Evolutionary conservation across 2,113 vertebrate species (phyloP).

Genomic region (Platysternon megacephalum): DNA sequence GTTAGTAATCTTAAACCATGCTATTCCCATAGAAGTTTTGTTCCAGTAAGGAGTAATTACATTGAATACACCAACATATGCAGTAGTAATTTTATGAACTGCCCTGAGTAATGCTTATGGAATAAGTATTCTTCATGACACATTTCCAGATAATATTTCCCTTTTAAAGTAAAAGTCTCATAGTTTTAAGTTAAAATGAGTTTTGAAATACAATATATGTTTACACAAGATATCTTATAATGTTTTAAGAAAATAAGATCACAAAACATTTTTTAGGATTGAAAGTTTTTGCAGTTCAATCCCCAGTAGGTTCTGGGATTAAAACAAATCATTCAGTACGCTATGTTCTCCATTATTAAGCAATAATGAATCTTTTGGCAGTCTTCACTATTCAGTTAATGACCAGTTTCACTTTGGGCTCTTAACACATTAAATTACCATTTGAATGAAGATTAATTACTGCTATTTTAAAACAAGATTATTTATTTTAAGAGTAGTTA

Average conservation of each 20-base stretch:
- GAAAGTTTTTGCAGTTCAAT: conserved; percentile 42
- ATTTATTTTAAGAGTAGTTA: conserved; percentile 64
- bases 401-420: conserved; percentile 59
- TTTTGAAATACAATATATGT: not conserved
- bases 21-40: not conserved
- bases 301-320: conserved; percentile 43
- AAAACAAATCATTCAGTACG: conserved; percentile 33
- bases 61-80: not conserved
- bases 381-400: conserved; percentile 65
- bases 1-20: not conserved
- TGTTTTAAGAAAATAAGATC: not conserved
- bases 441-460: conserved; percentile 72
- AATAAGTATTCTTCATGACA: not conserved
- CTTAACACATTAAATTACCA: conserved; percentile 65
- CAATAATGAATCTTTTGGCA: conserved; percentile 66
- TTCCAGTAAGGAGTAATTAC: not conserved
- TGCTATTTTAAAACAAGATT: conserved; percentile 57
- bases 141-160: fast-evolving
- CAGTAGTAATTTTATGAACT: not conserved
- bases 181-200: not conserved
- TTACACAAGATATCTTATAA: not conserved
- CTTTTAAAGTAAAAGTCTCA: not conserved
- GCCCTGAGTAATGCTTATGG: not conserved
- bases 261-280: conserved; percentile 16
- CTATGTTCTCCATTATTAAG: conserved; percentile 67